Evolutionary conservation across 92 coral and sea anemone species (phyloP).

Genomic region (Chrysogorgia sp.): DNA sequence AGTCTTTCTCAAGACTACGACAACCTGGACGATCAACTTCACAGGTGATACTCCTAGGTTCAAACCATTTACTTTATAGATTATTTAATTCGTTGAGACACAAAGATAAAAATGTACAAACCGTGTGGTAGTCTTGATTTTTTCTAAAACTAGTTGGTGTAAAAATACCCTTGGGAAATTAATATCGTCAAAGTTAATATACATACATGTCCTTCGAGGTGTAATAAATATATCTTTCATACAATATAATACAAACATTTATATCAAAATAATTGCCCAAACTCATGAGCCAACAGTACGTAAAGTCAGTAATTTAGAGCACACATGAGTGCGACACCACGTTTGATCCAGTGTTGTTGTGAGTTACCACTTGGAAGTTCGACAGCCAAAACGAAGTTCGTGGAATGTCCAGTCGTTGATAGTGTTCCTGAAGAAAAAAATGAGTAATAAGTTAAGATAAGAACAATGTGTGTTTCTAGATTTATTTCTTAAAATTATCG

Average conservation of each 20-base stretch:
- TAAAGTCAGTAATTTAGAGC: conserved; percentile 77
- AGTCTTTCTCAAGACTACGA: too few relatives aligned
- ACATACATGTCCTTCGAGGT: not conserved
- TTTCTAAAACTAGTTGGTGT: too few relatives aligned
- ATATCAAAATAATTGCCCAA: not conserved
- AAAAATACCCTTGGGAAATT: not conserved
- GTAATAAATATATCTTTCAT: not conserved
- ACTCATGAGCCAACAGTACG: not conserved
- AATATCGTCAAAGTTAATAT: not conserved
- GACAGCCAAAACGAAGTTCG: conserved; percentile 88
- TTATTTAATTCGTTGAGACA: too few relatives aligned
- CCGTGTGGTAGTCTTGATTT: too few relatives aligned
- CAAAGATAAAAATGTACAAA: too few relatives aligned
- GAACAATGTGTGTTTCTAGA: too few relatives aligned
- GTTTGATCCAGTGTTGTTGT: conserved; percentile 94
- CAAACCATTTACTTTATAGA: too few relatives aligned
- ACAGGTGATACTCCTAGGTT: too few relatives aligned
- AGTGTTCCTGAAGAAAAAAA: conserved; percentile 70
- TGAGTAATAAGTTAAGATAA: too few relatives aligned
- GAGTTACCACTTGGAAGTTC: conserved; percentile 85
- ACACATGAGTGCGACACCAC: conserved; percentile 98
- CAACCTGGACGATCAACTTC: too few relatives aligned
- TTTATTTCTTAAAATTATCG: too few relatives aligned
- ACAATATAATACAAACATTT: not conserved
- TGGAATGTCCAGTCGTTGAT: conserved; percentile 96